phyloP scores from a whole-genome alignment of 2,888 invertebrate species.

The Suillia variegata region DNA sequence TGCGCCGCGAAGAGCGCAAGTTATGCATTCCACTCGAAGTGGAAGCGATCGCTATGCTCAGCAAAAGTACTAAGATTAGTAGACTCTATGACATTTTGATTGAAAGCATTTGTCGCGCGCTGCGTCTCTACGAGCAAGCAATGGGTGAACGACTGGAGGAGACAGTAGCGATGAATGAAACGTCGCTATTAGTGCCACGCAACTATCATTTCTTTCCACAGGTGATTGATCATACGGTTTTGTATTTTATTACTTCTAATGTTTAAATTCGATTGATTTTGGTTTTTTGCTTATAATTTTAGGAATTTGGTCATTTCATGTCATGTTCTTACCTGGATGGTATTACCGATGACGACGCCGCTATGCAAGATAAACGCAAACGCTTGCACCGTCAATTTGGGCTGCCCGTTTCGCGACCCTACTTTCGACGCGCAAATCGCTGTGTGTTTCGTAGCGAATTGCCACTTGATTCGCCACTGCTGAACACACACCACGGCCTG shows the following conservation, averaged over 20 bases:
- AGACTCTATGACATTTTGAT: conserved; percentile 76
- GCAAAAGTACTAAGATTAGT: conserved; percentile 68
- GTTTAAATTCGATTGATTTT: neutral
- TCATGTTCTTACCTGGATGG: conserved; percentile 74
- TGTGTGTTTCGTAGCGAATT: conserved; percentile 65
- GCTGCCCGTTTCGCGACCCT: conserved; percentile 71
- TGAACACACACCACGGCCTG: conserved; percentile 74
- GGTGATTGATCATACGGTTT: conserved; percentile 21
- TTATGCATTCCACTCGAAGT: conserved; percentile 67
- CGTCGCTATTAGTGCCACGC: conserved; percentile 47
- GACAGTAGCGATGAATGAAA: neutral
- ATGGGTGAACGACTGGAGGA: conserved; percentile 65
- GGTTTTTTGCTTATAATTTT: conserved; percentile 23
- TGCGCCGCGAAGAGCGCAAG: conserved; percentile 47
- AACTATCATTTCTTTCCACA: conserved; percentile 72
- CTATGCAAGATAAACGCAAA: conserved; percentile 68
- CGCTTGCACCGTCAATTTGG: conserved; percentile 74
- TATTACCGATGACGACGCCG: conserved; percentile 70
- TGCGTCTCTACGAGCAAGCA: conserved; percentile 70
- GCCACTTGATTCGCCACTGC: conserved; percentile 62
- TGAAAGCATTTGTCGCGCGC: conserved; percentile 74
- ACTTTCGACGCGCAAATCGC: conserved; percentile 76
- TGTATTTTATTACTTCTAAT: neutral
- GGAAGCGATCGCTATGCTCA: conserved; percentile 75
- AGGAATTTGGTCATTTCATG: conserved; percentile 75